phyloP scores from a whole-genome alignment of 2,888 invertebrate genomes.

The Gastrophysa polygoni region DNA sequence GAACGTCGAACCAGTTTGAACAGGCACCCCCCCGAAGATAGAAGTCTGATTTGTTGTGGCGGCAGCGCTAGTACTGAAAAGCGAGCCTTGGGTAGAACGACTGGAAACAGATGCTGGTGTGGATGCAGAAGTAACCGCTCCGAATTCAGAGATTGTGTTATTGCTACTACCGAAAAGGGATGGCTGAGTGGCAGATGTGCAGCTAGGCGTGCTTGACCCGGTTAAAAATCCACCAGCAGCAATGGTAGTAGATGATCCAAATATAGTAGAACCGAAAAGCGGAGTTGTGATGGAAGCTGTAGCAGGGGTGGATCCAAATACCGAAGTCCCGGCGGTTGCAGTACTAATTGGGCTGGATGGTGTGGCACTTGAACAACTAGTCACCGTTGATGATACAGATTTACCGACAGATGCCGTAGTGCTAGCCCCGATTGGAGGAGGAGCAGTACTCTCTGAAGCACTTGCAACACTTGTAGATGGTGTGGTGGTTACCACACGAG shows the following conservation, averaged over 20 bases:
- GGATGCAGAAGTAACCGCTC: constrained; percentile 6
- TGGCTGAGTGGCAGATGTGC: constrained; percentile 45
- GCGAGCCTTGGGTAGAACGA: constrained; percentile 20
- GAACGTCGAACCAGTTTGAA: not conserved
- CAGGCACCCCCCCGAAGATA: constrained; percentile 19
- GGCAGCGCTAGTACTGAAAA: constrained; percentile 18
- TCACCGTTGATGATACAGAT: not conserved
- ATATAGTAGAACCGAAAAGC: not conserved
- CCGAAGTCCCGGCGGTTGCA: constrained; percentile 18
- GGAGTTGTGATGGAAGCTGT: not conserved
- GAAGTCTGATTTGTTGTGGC: constrained; percentile 18
- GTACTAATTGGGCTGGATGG: not conserved
- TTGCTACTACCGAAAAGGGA: constrained; percentile 54
- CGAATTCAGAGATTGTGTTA: constrained; percentile 13
- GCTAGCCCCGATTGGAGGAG: not conserved
- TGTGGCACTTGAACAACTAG: not conserved
- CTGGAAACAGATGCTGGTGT: constrained; percentile 13
- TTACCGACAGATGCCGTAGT: not conserved
- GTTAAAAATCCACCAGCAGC: constrained; percentile 31
- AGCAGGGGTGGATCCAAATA: not conserved
- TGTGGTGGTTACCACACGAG: too few relatives aligned
- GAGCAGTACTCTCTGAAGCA: not conserved
- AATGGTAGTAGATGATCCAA: constrained; percentile 30
- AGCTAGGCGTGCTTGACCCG: constrained; percentile 23
- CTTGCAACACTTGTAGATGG: constrained; percentile 12